Conservation (phyloP, 2,888 invertebrate genomes). For the Catocala fraxini region DNA sequence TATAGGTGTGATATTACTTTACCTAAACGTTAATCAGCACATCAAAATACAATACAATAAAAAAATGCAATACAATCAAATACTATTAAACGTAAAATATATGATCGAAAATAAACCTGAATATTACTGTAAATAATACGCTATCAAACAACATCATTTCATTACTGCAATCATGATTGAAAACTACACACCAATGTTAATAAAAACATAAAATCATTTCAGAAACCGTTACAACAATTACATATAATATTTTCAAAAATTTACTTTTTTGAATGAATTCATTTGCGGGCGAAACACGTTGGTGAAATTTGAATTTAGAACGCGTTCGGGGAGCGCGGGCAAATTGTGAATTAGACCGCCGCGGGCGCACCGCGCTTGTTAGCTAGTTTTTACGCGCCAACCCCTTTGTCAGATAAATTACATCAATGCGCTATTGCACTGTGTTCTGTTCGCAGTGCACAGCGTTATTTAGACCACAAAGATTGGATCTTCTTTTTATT, state of each 20-base stretch:
- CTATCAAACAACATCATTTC: no score
- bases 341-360: slow-evolving; percentile 82
- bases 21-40: no score
- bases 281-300: slow-evolving; percentile 69
- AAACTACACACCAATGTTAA: background rate
- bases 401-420: slow-evolving; percentile 80
- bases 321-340: slow-evolving; percentile 73
- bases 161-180: no score
- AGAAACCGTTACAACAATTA: slow-evolving; percentile 27
- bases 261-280: slow-evolving; percentile 74
- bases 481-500: slow-evolving; percentile 53
- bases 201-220: slow-evolving; percentile 9
- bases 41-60: no score
- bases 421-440: slow-evolving; percentile 70
- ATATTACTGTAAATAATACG: no score
- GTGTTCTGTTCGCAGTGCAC: slow-evolving; percentile 44
- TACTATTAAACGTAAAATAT: no score
- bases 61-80: no score
- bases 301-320: slow-evolving; percentile 82
- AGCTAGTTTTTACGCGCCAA: slow-evolving; percentile 82
- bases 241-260: slow-evolving; percentile 42
- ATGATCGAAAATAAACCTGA: no score
- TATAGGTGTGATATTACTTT: no score
- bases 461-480: slow-evolving; percentile 66
- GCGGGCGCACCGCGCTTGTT: slow-evolving; percentile 81